Base-by-base conservation (phyloP, 2,113 vertebrate species). In the Tor tambroides region DNA sequence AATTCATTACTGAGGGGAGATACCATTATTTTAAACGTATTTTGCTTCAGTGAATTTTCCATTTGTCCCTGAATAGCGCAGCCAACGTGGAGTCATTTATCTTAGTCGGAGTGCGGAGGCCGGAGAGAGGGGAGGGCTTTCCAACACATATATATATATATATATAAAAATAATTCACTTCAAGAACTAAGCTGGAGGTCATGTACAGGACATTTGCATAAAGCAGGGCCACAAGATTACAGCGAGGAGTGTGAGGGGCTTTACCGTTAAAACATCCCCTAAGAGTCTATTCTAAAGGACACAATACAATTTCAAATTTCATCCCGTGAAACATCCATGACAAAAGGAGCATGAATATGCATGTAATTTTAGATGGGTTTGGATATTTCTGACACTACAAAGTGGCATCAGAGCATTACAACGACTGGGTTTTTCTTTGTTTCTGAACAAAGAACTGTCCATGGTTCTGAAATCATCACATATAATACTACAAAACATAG, bases 11-110 rank as follows among this genome's bases (percentile, higher is more conserved):
- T 92, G 89, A 88, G 90, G 92, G 92, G 88, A 89, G 90, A 87
- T 49, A 90, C 89, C 87, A 90, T 94, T 94, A 91, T 93, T 94
- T 92, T 87, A 91, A 89, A 87, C 19, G 87, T 90, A 90, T 91
- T 93, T 91, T 90, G 93, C 93, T 94, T 89, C 80, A 90, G 41
- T 94, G 92, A 90, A 71, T 94, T 95, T 94, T 92, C 93, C 93
- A 94, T 94, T 93, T 92, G 61, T 83, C 56, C 75, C 92, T 89
- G 85, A 93, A 90, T 89, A 91, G 91, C 93, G 93, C 91, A 92
- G 93, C 92, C 88, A 88, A 92, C 91, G 89, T 90, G 88, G 91
- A 79, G 92, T 86, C 91, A 95, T 95, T 94, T 92, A 91, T 95
- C 94, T 94, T 92, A 90, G 94, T 94, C 92, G 49, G 77, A 28